phyloP scores from a whole-genome alignment of 2,113 vertebrate genomes.

The Labeo rohita region DNA sequence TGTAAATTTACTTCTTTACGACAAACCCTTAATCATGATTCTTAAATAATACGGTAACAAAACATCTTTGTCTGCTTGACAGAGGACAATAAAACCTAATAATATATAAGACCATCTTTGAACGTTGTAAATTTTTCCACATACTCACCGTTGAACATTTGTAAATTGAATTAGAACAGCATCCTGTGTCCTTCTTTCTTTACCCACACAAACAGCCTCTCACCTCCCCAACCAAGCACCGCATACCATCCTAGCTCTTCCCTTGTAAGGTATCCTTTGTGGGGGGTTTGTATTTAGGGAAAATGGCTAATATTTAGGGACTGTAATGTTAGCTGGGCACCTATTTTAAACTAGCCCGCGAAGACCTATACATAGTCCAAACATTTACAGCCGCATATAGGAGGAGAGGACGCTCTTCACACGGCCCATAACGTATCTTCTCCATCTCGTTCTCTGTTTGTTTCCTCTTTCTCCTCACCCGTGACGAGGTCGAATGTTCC shows the following conservation, averaged over 20 bases:
- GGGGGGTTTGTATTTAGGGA: constrained; percentile 80
- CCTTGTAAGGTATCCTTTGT: constrained; percentile 81
- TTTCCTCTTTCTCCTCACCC: constrained; percentile 35
- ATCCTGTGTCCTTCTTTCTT: constrained; percentile 35
- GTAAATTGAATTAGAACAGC: constrained; percentile 23
- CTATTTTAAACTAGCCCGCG: constrained; percentile 75
- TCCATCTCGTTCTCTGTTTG: constrained; percentile 55
- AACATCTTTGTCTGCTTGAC: not conserved
- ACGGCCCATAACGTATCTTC: constrained; percentile 66
- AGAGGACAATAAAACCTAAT: not conserved
- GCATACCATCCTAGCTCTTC: constrained; percentile 70
- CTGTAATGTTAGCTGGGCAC: constrained; percentile 78
- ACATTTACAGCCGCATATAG: constrained; percentile 74
- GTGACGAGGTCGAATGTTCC: constrained; percentile 30
- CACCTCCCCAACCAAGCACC: constrained; percentile 60
- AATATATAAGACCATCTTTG: not conserved
- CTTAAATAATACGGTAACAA: not conserved
- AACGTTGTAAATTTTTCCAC: not conserved
- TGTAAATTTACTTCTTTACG: not conserved
- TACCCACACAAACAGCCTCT: constrained; percentile 44
- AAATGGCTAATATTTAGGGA: constrained; percentile 82
- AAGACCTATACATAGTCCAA: constrained; percentile 75
- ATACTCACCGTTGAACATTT: not conserved
- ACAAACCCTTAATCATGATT: not conserved
- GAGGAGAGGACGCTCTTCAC: constrained; percentile 62